Percentiles rank a stretch among this genome's conserved stretches.
phyloP scores from a whole-genome alignment of 92 coral and sea anemone species.

The Heteractis magnifica region DNA sequence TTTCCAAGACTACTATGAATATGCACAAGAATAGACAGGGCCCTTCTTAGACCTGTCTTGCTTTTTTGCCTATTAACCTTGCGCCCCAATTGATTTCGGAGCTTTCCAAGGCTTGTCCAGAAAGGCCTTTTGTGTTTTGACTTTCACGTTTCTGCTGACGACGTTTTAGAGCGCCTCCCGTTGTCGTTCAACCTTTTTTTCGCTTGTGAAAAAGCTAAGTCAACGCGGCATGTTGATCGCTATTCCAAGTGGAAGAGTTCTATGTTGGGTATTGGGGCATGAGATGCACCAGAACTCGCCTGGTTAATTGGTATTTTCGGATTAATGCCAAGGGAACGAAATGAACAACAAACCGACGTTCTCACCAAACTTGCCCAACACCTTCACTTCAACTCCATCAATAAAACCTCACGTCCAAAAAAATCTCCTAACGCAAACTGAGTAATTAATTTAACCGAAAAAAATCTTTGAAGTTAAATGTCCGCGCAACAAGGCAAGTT shows the following conservation, averaged over 20 bases:
- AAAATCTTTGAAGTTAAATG: constrained; percentile 10
- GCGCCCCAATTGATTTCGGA: constrained; percentile 8
- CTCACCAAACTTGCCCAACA: neutral
- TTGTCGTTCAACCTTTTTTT: constrained; percentile 26
- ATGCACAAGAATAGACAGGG: constrained; percentile 18
- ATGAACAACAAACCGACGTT: constrained; percentile 17
- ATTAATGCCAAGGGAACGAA: constrained; percentile 19
- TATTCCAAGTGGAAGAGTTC: constrained; percentile 19
- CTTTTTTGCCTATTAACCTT: constrained; percentile 15
- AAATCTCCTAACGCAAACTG: neutral
- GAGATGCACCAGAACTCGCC: constrained; percentile 4
- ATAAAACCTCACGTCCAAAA: neutral
- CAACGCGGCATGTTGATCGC: constrained; percentile 30
- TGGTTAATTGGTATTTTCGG: neutral
- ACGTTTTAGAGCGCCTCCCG: constrained; percentile 30
- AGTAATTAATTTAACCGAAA: constrained; percentile 11
- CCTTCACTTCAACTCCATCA: neutral
- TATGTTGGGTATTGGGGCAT: constrained; percentile 15
- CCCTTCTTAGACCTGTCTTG: neutral
- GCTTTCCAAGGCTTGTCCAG: constrained; percentile 8
- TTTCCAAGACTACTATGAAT: constrained; percentile 1
- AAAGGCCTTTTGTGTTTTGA: constrained; percentile 21
- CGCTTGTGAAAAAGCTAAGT: constrained; percentile 28
- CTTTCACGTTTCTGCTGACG: constrained; percentile 8
- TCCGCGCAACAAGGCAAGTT: constrained; percentile 23